Percentiles rank a stretch among this genome's conserved stretches.
These are phyloP conservation scores for Tenebrosternarchus preto DNA, from an alignment of 2,113 vertebrate genomes.

Conservation along the genomic window DNA sequence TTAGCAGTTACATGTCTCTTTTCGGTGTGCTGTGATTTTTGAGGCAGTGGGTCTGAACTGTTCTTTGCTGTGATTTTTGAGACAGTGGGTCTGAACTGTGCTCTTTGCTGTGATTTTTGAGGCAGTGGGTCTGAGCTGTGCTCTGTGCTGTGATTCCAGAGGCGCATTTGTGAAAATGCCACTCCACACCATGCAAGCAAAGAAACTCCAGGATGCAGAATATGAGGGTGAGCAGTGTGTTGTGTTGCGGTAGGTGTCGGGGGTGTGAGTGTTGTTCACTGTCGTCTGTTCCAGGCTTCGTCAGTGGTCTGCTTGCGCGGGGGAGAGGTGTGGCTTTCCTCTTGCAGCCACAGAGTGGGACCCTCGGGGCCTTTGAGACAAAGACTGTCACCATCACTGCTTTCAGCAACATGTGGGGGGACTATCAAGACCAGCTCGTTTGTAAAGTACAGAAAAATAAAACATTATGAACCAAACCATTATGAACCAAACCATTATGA, in stretches of 20 bases:
- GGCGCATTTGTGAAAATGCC: slow-evolving; percentile 64
- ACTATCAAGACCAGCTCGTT: slow-evolving; percentile 84
- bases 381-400: slow-evolving; percentile 80
- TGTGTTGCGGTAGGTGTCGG: neutral
- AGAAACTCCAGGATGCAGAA: slow-evolving; percentile 70
- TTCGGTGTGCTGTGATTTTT: too few species aligned
- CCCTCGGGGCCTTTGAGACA: slow-evolving; percentile 79
- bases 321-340: slow-evolving; percentile 86
- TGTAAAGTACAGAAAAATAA: slow-evolving; percentile 76
- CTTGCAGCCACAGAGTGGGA: slow-evolving; percentile 71
- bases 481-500: neutral
- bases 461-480: neutral
- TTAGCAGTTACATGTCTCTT: too few species aligned
- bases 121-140: neutral
- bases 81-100: neutral
- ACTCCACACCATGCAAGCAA: slow-evolving; percentile 58
- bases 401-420: slow-evolving; percentile 92
- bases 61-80: too few species aligned
- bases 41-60: neutral
- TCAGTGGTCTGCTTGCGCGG: slow-evolving; percentile 75
- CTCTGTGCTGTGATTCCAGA: slow-evolving; percentile 52
- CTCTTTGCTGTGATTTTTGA: too few species aligned
- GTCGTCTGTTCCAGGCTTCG: slow-evolving; percentile 74
- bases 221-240: slow-evolving; percentile 71
- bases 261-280: neutral